Evolutionary conservation across 92 coral and sea anemone genomes (phyloP), one percentile per base, ranked within the genome.

Genomic region (Palythoa caribaeorum): DNA sequence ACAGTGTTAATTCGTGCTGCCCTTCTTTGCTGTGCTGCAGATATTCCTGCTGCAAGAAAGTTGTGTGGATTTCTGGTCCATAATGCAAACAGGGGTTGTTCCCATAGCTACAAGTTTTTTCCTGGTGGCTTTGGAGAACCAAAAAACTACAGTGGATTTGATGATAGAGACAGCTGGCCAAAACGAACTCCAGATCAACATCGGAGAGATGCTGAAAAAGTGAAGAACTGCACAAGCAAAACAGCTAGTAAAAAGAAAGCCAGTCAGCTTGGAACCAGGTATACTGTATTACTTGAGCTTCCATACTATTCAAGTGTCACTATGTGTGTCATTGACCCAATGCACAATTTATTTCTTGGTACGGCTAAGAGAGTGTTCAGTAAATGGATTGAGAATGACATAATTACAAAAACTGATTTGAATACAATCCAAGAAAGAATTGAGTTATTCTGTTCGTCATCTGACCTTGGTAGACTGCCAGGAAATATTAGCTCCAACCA

Each of bases 271-370:
- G 90, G 90, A 8, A 84, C 75, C 39, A 72, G 93, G 50, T 86
- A 83, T 52, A 89, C 92, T 15, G 39, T 15, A 15, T 66, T 89
- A 4, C 78, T 84, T 14, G 88, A 83, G 35, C 92, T 89, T 9
- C 92, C 89, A 14, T 89, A 89, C 59, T 84, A 83, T 77, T 50
- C 83, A n/a, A 66, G 92, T 48, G 20, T 89, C 37, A 84, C 87
- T 12, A 88, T 91, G 80, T 91, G 94, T 80, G 60, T 89, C 3
- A 62, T 92, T 38, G 93, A 94, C 38, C 94, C 93, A 1, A 90
- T 89, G 96, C 94, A 93, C 77, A 91, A 93, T 62, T 52, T 93
- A 7, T 91, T 93, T 9, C 88, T 89, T 83, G 88, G 92, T 9
- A 83, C 92, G 6, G 92, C 92, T 37, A 89, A 89, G 21, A 73